Percentiles rank a stretch among this genome's conserved stretches.
Evolutionary conservation across 2,797 vertebrate species (phyloP).

Genomic region (Peromyscus eremicus): DNA sequence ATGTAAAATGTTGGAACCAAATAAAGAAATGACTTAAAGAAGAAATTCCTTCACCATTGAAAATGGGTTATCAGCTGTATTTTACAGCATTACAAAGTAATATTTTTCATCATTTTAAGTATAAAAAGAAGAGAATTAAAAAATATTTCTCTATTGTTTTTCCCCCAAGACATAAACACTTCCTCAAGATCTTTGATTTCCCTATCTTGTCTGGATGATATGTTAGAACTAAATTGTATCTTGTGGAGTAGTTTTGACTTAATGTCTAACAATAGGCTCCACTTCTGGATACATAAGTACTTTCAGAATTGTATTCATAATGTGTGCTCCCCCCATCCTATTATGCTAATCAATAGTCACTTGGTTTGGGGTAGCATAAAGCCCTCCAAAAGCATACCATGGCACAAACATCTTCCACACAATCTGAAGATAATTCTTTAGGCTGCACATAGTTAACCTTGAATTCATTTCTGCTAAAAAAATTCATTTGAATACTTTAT

Average conservation of each 20-base stretch:
- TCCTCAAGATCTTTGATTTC: background rate
- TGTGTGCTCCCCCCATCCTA: background rate
- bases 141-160: background rate
- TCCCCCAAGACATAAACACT: background rate
- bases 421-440: background rate
- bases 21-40: background rate
- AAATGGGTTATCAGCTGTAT: background rate
- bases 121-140: background rate
- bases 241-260: background rate
- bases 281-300: background rate
- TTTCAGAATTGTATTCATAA: background rate
- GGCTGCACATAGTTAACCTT: background rate
- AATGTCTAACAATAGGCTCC: background rate
- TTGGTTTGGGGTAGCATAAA: background rate
- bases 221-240: background rate
- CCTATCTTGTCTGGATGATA: background rate
- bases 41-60: background rate
- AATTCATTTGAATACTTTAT: conserved; percentile 42
- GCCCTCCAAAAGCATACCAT: background rate
- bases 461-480: conserved; percentile 31
- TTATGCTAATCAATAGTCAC: background rate
- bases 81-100: background rate
- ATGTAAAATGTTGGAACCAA: background rate
- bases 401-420: background rate
- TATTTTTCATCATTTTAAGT: background rate